Evolutionary conservation across 2,888 invertebrate genomes (phyloP).

Genomic region (Drosophila paramelanica): DNA sequence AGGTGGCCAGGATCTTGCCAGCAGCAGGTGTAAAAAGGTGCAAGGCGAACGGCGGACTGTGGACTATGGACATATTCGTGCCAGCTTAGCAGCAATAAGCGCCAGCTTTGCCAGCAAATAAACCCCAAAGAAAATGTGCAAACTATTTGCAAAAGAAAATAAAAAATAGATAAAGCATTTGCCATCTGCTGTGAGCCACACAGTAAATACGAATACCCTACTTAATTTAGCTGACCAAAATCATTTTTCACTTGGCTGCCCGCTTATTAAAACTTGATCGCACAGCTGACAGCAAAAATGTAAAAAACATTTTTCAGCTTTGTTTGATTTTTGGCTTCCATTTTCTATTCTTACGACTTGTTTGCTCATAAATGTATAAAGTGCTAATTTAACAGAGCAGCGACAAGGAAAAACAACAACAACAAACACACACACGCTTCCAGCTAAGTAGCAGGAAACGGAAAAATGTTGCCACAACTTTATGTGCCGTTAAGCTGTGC

Average conservation of each 20-base stretch:
- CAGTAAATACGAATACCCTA: neutral
- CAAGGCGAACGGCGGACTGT: conserved; percentile 1
- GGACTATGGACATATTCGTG: conserved; percentile 18
- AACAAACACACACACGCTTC: conserved; percentile 1
- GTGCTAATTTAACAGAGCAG: conserved; percentile 58
- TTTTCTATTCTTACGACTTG: conserved; percentile 11
- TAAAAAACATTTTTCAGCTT: conserved; percentile 16
- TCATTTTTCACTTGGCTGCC: conserved; percentile 29
- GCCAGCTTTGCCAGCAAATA: conserved; percentile 45
- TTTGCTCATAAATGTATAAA: conserved; percentile 51
- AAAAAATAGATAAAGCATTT: too few relatives aligned
- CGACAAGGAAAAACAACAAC: conserved; percentile 15
- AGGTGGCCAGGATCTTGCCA: neutral
- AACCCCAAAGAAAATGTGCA: conserved; percentile 20
- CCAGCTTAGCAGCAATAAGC: conserved; percentile 55
- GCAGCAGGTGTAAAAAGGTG: conserved; percentile 18
- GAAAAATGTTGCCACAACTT: conserved; percentile 45
- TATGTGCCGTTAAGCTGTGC: conserved; percentile 55
- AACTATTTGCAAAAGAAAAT: conserved; percentile 21
- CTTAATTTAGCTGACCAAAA: conserved; percentile 20
- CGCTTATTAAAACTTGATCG: conserved; percentile 43
- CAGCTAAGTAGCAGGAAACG: conserved; percentile 60
- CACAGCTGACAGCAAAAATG: conserved; percentile 1
- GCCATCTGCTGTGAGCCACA: neutral
- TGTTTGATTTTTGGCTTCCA: conserved; percentile 15